A percentile compares a stretch with the other conserved stretches of the same genome.
Conservation (phyloP, 2,113 vertebrate genomes). For the Hemibagrus wyckioides region DNA sequence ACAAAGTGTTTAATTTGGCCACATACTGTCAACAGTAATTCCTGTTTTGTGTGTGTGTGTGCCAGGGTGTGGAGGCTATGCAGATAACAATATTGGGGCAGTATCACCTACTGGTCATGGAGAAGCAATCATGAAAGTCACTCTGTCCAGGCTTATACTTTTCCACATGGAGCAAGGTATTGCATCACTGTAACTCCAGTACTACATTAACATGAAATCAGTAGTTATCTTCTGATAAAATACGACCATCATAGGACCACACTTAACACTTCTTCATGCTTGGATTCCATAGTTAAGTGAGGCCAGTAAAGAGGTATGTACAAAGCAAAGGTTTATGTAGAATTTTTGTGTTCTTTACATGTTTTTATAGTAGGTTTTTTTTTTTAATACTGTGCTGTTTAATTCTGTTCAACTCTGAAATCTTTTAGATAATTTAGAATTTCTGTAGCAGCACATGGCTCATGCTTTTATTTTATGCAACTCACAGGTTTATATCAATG, state of each 20-base stretch:
- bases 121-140: slow-evolving; percentile 93
- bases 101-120: slow-evolving; percentile 90
- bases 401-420: background rate
- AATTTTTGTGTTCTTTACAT: background rate
- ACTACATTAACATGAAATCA: background rate
- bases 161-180: slow-evolving; percentile 93
- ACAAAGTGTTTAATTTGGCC: background rate
- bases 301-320: background rate
- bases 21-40: background rate
- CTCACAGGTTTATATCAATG: background rate
- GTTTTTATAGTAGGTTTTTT: background rate
- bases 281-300: background rate
- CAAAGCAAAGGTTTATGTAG: background rate
- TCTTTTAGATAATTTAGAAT: background rate
- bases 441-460: background rate
- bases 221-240: background rate
- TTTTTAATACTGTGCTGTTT: background rate
- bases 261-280: background rate
- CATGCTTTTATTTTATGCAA: background rate
- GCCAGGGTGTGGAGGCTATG: slow-evolving; percentile 90
- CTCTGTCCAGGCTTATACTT: slow-evolving; percentile 83
- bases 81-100: slow-evolving; percentile 86
- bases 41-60: background rate
- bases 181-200: background rate
- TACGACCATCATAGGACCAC: background rate